Conservation (phyloP, 2,113 vertebrate species). For the Craseonycteris thonglongyai region DNA sequence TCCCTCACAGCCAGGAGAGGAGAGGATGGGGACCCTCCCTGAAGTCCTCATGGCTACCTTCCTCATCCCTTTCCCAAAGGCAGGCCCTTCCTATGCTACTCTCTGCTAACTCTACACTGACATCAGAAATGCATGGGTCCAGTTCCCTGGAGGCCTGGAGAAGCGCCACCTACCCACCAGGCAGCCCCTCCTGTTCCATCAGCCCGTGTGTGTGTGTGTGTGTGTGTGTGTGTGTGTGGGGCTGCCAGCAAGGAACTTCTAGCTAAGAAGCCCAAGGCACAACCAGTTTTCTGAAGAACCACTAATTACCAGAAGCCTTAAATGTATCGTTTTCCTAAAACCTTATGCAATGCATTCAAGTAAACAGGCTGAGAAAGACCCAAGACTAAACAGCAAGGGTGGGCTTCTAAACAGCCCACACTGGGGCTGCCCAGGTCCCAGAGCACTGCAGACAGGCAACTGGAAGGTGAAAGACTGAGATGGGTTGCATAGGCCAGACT, state of each 20-base stretch:
- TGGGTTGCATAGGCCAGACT: too few species aligned
- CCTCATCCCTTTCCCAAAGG: background rate
- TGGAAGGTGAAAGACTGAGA: background rate
- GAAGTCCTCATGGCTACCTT: background rate
- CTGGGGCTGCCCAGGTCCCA: background rate
- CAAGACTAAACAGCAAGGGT: too few species aligned
- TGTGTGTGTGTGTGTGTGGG: background rate
- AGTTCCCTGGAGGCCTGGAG: background rate
- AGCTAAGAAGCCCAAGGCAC: background rate
- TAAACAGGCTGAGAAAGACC: too few species aligned
- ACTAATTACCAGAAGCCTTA: background rate
- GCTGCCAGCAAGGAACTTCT: background rate
- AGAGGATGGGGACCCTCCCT: background rate
- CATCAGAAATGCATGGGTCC: background rate
- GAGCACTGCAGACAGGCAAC: accelerated
- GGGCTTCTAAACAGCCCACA: background rate
- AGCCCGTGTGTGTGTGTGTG: background rate
- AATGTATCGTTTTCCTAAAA: background rate
- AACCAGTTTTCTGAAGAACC: background rate
- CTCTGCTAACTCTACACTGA: background rate
- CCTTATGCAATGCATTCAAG: too few species aligned
- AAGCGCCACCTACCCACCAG: background rate
- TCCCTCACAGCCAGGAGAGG: background rate
- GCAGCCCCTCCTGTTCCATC: background rate
- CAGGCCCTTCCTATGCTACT: background rate